phyloP scores from a whole-genome alignment of 2,797 vertebrate genomes.

The Chloroceryle amazona region DNA sequence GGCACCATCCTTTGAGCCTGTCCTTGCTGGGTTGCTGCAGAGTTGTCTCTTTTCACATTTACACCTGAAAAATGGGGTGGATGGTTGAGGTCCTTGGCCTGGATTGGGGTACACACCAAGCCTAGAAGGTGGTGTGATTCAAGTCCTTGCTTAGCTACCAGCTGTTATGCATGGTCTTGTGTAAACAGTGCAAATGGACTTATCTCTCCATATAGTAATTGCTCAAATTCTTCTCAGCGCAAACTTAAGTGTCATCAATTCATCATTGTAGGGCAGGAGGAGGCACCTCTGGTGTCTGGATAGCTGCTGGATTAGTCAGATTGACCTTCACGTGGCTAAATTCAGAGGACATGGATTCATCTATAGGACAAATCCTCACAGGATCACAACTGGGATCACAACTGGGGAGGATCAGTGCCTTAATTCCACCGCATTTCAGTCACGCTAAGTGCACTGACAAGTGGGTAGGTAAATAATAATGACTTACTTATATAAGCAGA shows the following conservation, averaged over 20 bases:
- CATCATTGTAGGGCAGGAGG: accelerated
- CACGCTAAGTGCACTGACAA: not conserved
- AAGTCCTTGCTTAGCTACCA: not conserved
- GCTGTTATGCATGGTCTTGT: accelerated
- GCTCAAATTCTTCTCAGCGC: not conserved
- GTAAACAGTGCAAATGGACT: accelerated
- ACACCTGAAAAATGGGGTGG: not conserved
- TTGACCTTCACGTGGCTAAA: not conserved
- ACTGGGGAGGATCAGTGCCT: not conserved
- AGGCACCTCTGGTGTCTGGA: not conserved
- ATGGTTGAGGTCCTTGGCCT: not conserved
- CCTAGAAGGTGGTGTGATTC: accelerated
- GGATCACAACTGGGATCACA: not conserved
- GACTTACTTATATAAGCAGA: not conserved
- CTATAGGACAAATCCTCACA: not conserved
- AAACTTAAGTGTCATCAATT: accelerated
- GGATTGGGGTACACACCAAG: not conserved
- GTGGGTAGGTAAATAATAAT: not conserved
- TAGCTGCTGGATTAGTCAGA: not conserved
- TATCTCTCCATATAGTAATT: not conserved
- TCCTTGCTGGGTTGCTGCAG: not conserved
- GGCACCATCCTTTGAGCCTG: not conserved
- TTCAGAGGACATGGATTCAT: not conserved
- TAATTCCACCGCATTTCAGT: not conserved
- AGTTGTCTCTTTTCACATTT: not conserved